phyloP scores from a whole-genome alignment of 2,888 invertebrate genomes.

The Hecatera dysodea region DNA sequence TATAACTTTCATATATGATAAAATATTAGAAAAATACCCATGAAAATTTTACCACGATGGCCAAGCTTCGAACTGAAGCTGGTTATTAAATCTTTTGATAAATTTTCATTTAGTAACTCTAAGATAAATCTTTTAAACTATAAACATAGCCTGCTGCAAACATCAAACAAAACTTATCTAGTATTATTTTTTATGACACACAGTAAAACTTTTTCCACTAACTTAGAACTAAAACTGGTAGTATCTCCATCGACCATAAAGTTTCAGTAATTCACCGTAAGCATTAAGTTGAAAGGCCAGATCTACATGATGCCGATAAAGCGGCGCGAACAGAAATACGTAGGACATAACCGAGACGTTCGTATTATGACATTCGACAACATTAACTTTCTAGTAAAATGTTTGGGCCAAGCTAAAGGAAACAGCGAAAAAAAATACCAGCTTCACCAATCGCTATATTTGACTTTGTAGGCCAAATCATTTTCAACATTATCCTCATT shows the following conservation, averaged over 20 bases:
- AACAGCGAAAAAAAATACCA: no score
- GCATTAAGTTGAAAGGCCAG: slow-evolving; percentile 43
- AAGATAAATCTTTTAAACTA: not conserved
- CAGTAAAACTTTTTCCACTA: slow-evolving; percentile 13
- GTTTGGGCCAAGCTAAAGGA: slow-evolving; percentile 33
- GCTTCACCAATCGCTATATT: no score
- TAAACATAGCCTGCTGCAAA: not conserved
- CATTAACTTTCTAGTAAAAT: slow-evolving; percentile 70
- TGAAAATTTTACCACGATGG: no score
- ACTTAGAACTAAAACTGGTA: slow-evolving; percentile 5
- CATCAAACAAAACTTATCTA: not conserved
- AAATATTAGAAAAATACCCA: no score
- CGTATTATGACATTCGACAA: slow-evolving; percentile 73
- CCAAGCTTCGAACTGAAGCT: no score
- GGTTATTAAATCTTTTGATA: not conserved
- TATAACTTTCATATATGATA: no score
- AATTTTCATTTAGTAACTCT: not conserved
- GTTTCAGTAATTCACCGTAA: slow-evolving; percentile 14
- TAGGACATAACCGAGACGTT: slow-evolving; percentile 67
- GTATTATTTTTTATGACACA: not conserved
- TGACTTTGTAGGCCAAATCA: no score
- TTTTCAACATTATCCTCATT: no score
- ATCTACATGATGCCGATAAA: slow-evolving; percentile 62
- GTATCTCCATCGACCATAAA: slow-evolving; percentile 34
- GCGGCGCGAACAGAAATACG: slow-evolving; percentile 64